phyloP scores from a whole-genome alignment of 1,140 invertebrate genomes.

The Euborellia annulipes region DNA sequence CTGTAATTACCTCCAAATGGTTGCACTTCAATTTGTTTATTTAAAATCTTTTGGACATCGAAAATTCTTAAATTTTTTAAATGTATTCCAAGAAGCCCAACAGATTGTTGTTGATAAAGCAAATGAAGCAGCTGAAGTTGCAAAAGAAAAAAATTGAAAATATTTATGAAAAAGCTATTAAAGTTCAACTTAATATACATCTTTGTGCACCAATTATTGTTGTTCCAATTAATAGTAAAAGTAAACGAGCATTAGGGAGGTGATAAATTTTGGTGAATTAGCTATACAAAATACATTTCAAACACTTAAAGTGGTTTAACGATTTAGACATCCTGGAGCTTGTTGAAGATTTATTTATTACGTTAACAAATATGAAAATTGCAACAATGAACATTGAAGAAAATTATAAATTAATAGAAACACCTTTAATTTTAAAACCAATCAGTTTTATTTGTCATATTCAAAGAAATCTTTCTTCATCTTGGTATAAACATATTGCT shows the following conservation, averaged over 20 bases:
- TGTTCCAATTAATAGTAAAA: conserved; percentile 68
- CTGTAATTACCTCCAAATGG: conserved; percentile 61
- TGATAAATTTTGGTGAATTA: conserved; percentile 73
- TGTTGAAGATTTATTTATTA: conserved; percentile 38
- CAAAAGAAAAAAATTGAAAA: conserved; percentile 70
- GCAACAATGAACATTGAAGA: no score
- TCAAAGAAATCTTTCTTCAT: conserved; percentile 66
- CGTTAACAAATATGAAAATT: no score
- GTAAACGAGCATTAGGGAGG: conserved; percentile 51
- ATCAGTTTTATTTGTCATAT: conserved; percentile 63
- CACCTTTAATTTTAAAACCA: conserved; percentile 51
- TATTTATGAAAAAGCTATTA: conserved; percentile 65
- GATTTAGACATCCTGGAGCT: conserved; percentile 44
- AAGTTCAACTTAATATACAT: conserved; percentile 59
- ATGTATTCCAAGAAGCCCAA: conserved; percentile 77
- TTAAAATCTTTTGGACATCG: conserved; percentile 33
- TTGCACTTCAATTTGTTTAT: conserved; percentile 55
- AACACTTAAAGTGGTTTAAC: conserved; percentile 30
- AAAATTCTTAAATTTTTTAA: conserved; percentile 45
- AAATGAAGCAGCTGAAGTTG: conserved; percentile 69
- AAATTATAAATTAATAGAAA: conserved; percentile 18
- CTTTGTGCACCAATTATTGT: conserved; percentile 76
- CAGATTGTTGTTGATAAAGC: conserved; percentile 70
- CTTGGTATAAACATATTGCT: conserved; percentile 66
- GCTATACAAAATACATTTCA: conserved; percentile 52